Evolutionary conservation across 2,113 vertebrate genomes (phyloP).

Genomic region (Cinclus cinclus): DNA sequence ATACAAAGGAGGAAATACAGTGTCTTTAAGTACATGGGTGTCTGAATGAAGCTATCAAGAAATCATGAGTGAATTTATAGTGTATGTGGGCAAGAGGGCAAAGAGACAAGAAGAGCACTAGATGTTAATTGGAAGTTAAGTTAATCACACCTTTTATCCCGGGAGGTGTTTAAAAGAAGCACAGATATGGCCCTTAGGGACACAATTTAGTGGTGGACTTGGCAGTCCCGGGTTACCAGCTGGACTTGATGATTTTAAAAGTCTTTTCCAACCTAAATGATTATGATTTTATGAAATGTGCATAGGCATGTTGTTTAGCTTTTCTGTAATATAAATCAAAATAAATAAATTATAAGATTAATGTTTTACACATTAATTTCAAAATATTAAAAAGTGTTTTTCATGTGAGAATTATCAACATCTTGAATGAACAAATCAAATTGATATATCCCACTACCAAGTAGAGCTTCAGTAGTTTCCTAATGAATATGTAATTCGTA

Average conservation of each 20-base stretch:
- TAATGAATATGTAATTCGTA: slow-evolving; percentile 23
- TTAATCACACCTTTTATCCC: background rate
- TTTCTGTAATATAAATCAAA: background rate
- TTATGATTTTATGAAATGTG: background rate
- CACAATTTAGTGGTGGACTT: background rate
- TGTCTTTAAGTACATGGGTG: background rate
- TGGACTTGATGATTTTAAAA: background rate
- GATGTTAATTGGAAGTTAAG: background rate
- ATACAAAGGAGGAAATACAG: background rate
- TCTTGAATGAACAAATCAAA: slow-evolving; percentile 10
- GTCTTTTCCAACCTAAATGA: background rate
- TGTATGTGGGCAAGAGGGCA: background rate
- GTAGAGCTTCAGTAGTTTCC: background rate
- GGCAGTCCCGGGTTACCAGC: background rate
- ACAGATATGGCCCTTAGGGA: background rate
- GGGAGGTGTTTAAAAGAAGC: background rate
- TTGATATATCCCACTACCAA: background rate
- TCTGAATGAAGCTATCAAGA: background rate
- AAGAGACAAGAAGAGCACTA: background rate
- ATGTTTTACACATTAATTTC: background rate
- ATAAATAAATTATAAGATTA: background rate
- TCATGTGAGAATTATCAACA: background rate
- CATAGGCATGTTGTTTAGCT: background rate
- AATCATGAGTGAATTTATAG: background rate
- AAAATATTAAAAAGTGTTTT: background rate